Evolutionary conservation across 2,888 invertebrate genomes (phyloP), one percentile per base, ranked within the genome.

Genomic region (Lasioglossum zephyrum): DNA sequence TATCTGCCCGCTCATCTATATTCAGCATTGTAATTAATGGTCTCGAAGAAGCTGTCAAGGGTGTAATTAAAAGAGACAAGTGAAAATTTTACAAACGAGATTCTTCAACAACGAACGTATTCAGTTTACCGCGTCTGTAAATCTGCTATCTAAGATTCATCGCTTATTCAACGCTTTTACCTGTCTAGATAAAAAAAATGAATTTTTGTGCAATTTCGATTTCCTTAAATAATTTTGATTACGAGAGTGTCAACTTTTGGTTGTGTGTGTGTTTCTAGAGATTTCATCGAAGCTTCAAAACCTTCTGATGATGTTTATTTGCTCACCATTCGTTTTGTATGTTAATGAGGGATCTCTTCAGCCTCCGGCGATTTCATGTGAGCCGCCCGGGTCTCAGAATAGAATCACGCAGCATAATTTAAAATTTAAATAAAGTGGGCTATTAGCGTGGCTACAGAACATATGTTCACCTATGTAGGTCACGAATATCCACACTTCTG

Each of bases 1-100:
- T 79, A 16, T 53, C 41, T 49, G n/a, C 13, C 39, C 53, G 41
- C 49, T 26, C 4, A 22, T 72, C 77, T 79, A 41, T 70, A 75
- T 78, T 63, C 49, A 18, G 26, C 36, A 16, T 2, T 2, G 39
- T 66, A 86, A 88, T 90, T 86, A 83, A 41, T 63, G 16, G 6
- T n/a, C 36, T 41, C 39, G 31, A 81, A 76, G 78, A 41, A 77
- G 44, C 74, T 39, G 16, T 26, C 26, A 13, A 60, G 5, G 13
- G 0, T 31, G 60, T 26, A 3, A 26, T 60, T 60, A 60, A 31
- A 53, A n/a, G 8, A 53, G 53, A 53, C 53, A n/a, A 53, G 53
- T 53, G 53, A 53, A 53, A 53, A 53, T 22, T 53, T 8, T 53
- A 22, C 18, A 8, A 53, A 22, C 18, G 2, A 22, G 49, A 6